Conservation (phyloP, 2,888 invertebrate species). For the Polydrusus pterygomalis region DNA sequence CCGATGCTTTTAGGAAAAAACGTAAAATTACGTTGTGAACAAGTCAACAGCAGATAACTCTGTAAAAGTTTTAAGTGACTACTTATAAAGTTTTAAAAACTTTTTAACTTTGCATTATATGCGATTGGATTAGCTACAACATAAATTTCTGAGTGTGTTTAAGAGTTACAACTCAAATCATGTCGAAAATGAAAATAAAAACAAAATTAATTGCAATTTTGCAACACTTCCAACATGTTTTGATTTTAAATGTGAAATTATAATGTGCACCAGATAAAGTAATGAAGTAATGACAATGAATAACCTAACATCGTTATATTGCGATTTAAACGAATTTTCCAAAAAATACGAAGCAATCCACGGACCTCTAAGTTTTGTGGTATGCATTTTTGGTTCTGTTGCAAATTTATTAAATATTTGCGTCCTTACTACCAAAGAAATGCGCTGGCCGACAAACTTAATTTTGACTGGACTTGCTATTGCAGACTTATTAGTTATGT, state of each 20-base stretch:
- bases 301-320: conserved; percentile 65
- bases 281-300: conserved; percentile 42
- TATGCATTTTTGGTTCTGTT: conserved; percentile 92
- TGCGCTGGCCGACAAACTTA: conserved; percentile 93
- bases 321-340: conserved; percentile 77
- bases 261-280: neutral
- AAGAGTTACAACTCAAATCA: neutral
- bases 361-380: conserved; percentile 89
- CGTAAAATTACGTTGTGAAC: neutral
- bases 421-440: conserved; percentile 91
- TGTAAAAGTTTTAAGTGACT: conserved; percentile 21
- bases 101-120: conserved; percentile 1
- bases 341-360: conserved; percentile 83
- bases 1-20: neutral
- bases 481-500: conserved; percentile 95
- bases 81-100: too few relatives aligned
- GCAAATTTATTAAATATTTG: conserved; percentile 95
- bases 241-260: neutral
- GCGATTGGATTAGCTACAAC: neutral
- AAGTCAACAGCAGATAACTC: neutral
- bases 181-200: neutral
- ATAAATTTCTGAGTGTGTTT: neutral
- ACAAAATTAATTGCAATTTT: neutral
- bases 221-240: too few relatives aligned
- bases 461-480: conserved; percentile 93